Base-by-base conservation (phyloP, 2,888 invertebrate species). In the Catocala nupta region DNA sequence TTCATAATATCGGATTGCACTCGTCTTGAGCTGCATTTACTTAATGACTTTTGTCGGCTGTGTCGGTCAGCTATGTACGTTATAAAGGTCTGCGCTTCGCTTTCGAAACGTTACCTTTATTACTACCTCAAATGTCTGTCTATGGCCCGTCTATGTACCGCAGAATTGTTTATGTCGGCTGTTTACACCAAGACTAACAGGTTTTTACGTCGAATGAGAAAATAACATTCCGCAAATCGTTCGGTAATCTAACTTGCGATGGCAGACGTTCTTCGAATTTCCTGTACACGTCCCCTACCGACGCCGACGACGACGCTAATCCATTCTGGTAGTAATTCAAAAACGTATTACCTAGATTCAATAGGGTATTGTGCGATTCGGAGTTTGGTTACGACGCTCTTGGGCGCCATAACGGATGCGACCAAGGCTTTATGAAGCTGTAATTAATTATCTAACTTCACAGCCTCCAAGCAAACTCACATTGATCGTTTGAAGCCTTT, bases 361-460 rank as follows among this genome's bases (percentile, higher is more conserved):
- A 87, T 85, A 81, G 87, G 81, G 80, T 77, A 84, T 84, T 85
- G 84, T 83, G 68, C 59, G 79, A 74, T 71, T 63, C 74, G 63
- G 73, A 76, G 79, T 76, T 78, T 68, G 78, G 70, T 64, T 80
- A 90, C 84, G 85, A 85, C 76, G 83, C 90, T 88, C 88, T 63
- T 70, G 90, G 90, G 90, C 81, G 78, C 84, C 79, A 82, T 90
- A 88, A 87, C 80, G 81, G 65, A 78, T 72, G 73, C 73, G 74
- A 78, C 81, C 80, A 74, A 78, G 82, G 85, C 83, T 84, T 87
- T 89, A 89, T 84, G 77, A 77, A 72, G 67, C 75, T 77, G 81
- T 89, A 87, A 91, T 91, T 91, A 91, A 91, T 91, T 90, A 89
- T 86, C 82, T 80, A 84, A 88, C 85, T 88, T 86, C 82, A 81